A percentile compares a stretch with the other conserved stretches of the same genome.
Conservation (phyloP, 2,888 invertebrate genomes). For the Morpho deidamia region DNA sequence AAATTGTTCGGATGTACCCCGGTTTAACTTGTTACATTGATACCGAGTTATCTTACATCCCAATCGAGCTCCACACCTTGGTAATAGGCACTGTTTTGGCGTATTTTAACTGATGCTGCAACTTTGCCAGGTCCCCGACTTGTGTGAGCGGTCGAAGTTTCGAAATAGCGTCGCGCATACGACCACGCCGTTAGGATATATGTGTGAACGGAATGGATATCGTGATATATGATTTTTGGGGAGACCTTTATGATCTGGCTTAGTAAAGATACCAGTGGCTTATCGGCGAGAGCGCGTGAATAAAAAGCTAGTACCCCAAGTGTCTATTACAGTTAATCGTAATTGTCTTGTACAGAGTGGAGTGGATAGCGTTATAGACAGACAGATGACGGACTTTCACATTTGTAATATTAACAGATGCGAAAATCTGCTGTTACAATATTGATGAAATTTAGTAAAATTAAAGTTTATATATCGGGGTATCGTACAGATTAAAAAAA, state of each 20-base stretch:
- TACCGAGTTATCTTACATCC: neutral
- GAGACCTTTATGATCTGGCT: neutral
- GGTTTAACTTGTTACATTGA: conserved; percentile 16
- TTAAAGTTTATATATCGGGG: too few relatives aligned
- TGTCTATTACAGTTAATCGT: too few relatives aligned
- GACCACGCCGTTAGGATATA: conserved; percentile 5
- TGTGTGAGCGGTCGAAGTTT: conserved; percentile 11
- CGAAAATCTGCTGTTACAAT: too few relatives aligned
- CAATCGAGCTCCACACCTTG: neutral
- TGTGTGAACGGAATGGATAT: conserved; percentile 9
- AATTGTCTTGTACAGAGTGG: too few relatives aligned
- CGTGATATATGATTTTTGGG: conserved; percentile 7
- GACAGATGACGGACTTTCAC: too few relatives aligned
- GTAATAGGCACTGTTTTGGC: neutral
- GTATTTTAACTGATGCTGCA: neutral
- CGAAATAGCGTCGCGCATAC: conserved; percentile 14
- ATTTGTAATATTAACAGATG: too few relatives aligned
- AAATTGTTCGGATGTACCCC: conserved; percentile 17
- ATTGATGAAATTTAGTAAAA: too few relatives aligned
- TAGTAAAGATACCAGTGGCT: too few relatives aligned
- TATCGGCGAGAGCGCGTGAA: too few relatives aligned
- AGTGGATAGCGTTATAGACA: too few relatives aligned
- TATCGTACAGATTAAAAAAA: too few relatives aligned
- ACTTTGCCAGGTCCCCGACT: conserved; percentile 11
- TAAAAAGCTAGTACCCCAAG: too few relatives aligned